A percentile compares a stretch with the other conserved stretches of the same genome.
Evolutionary conservation across 2,888 invertebrate genomes (phyloP).

Genomic region (Hetaerina titia): DNA sequence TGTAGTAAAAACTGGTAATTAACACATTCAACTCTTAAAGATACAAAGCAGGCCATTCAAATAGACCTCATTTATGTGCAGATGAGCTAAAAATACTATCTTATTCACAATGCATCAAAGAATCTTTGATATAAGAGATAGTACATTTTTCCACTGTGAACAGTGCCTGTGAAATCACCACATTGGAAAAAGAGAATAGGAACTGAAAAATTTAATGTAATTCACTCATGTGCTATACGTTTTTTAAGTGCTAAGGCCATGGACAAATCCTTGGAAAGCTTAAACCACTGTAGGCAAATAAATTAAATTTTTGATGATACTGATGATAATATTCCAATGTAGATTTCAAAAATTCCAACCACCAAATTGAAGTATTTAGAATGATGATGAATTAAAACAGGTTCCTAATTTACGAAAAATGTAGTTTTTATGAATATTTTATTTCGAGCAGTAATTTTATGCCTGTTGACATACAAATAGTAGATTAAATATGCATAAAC

Average conservation of each 20-base stretch:
- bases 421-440: conserved; percentile 66
- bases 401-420: conserved; percentile 61
- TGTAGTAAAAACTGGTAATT: not conserved
- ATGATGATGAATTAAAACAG: conserved; percentile 53
- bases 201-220: not conserved
- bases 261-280: conserved; percentile 16
- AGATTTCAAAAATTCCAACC: conserved; percentile 51
- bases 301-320: not conserved
- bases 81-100: not conserved
- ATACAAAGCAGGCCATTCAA: conserved; percentile 14
- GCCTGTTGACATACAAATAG: conserved; percentile 65
- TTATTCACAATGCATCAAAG: not conserved
- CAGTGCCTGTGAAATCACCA: not conserved
- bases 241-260: not conserved
- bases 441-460: conserved; percentile 64
- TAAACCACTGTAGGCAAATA: conserved; percentile 30
- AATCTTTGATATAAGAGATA: not conserved
- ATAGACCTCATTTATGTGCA: not conserved
- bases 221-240: not conserved
- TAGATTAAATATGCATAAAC: conserved; percentile 65
- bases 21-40: not conserved
- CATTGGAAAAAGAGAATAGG: not conserved
- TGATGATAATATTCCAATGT: not conserved
- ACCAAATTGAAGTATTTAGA: conserved; percentile 41
- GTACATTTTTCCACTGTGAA: conserved; percentile 15